These are phyloP conservation scores for Lasius fuliginosus DNA, from an alignment of 2,888 invertebrate species.

Conservation along the genomic window DNA sequence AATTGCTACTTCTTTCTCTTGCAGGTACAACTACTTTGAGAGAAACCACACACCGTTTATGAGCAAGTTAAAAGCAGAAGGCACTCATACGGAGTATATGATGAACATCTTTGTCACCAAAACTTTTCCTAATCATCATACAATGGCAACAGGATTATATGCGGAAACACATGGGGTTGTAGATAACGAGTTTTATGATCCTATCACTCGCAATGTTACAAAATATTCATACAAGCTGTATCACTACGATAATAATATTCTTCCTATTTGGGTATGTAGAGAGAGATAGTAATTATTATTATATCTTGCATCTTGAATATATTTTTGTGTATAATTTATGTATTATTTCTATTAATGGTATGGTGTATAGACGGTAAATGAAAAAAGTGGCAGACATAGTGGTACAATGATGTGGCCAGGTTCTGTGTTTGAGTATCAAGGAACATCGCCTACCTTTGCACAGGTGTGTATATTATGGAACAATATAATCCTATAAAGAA, in stretches of 20 bases:
- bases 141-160: constrained; percentile 91
- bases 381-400: constrained; percentile 87
- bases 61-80: constrained; percentile 87
- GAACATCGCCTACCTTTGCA: constrained; percentile 86
- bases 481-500: not conserved
- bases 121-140: constrained; percentile 92
- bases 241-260: constrained; percentile 87
- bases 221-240: constrained; percentile 86
- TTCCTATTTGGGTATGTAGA: constrained; percentile 88
- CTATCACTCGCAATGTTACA: constrained; percentile 80
- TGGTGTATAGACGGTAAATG: constrained; percentile 88
- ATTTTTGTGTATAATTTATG: constrained; percentile 7
- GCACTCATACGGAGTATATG: constrained; percentile 88
- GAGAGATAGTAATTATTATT: not conserved
- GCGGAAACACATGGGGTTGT: constrained; percentile 91
- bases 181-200: constrained; percentile 89
- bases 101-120: constrained; percentile 90
- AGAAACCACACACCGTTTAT: constrained; percentile 88
- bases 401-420: constrained; percentile 93
- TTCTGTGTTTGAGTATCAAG: constrained; percentile 87
- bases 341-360: constrained; percentile 49
- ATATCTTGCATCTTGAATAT: not conserved
- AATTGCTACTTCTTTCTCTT: constrained; percentile 35
- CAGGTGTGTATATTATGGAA: constrained; percentile 65
- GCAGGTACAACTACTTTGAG: constrained; percentile 89